Evolutionary conservation across 2,797 vertebrate species (phyloP).

Genomic region (Neoniphon sammara): DNA sequence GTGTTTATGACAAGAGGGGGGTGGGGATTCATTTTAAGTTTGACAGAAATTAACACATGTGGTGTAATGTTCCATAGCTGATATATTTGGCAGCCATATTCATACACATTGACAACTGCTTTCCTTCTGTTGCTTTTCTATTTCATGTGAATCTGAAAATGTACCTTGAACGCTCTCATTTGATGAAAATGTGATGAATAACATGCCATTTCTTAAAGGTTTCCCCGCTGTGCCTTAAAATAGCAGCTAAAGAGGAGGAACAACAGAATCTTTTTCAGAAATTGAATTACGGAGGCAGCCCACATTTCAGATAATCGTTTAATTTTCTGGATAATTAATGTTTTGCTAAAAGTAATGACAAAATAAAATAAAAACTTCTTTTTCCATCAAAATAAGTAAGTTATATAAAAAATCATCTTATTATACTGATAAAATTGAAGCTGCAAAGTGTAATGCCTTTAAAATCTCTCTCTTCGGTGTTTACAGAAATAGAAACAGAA

Average conservation of each 20-base stretch:
- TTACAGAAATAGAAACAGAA: constrained; percentile 23
- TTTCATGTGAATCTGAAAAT: constrained; percentile 2
- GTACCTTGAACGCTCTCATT: not conserved
- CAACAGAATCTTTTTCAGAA: not conserved
- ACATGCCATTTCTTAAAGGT: not conserved
- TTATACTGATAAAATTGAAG: constrained; percentile 12
- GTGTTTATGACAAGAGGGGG: too few relatives aligned
- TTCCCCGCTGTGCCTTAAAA: constrained; percentile 11
- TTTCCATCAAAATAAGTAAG: not conserved
- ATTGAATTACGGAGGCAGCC: too few relatives aligned
- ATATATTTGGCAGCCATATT: constrained; percentile 1
- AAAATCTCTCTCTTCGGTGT: constrained; percentile 12
- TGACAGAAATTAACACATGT: not conserved
- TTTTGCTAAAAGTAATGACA: too few relatives aligned
- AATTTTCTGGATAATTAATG: too few relatives aligned
- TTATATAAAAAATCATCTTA: constrained; percentile 19
- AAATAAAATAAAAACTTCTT: not conserved
- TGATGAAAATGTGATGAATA: constrained; percentile 6
- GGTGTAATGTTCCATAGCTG: not conserved
- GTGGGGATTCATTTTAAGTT: too few relatives aligned
- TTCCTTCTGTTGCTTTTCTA: not conserved
- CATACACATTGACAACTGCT: not conserved
- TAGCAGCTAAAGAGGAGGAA: not conserved
- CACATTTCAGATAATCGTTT: too few relatives aligned
- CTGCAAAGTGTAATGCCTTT: constrained; percentile 25